Base-by-base conservation (phyloP, 2,888 invertebrate species). In the Oligia latruncula region DNA sequence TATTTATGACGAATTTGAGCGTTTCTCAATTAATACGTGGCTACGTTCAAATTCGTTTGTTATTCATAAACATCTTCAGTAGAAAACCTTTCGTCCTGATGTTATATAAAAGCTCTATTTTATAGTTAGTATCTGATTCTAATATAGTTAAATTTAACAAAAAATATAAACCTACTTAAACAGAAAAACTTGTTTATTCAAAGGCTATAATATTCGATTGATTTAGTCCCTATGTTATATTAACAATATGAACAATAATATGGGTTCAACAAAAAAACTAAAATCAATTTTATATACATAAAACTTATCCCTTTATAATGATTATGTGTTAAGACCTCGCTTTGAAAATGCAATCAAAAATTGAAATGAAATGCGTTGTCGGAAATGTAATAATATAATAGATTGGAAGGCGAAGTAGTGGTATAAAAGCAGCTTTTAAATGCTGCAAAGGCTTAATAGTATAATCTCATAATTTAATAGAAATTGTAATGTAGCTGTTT, bases 231-330 rank as follows among this genome's bases (percentile, higher is more conserved):
- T 87, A 90, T 93, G 94, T 92, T 94, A 95, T 90, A 89, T 83
- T 83, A 89, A 95, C 94, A 95, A 94, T 95, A 92, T 92, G 86
- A n/a, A n/a, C n/a, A n/a, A 93, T 92, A 93, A 92, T 92, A 90
- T 84, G 91, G 91, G 90, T 91, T 95, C 94, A 96, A 95, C 95
- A 95, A 95, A 95, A 94, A 91, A 92, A 91, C 91, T 91, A 92
- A 93, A 94, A 93, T 91, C 89, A 92, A 93, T 92, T 93, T 92
- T 95, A 96, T 96, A 93, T 96, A 96, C 95, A 96, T 91, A 94
- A 91, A 93, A 92, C 92, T 93, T 93, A 93, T 85, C 70, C 70
- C 71, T 81, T 80, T 70, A 86, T 35, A 86, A 89, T 89, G 88
- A 89, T 90, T 89, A 90, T 83, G 82, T 82, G 77, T 86, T 88